Percentiles rank a stretch among this genome's conserved stretches.
phyloP scores from a whole-genome alignment of 2,888 invertebrate genomes.

The Eristalis tenax region DNA sequence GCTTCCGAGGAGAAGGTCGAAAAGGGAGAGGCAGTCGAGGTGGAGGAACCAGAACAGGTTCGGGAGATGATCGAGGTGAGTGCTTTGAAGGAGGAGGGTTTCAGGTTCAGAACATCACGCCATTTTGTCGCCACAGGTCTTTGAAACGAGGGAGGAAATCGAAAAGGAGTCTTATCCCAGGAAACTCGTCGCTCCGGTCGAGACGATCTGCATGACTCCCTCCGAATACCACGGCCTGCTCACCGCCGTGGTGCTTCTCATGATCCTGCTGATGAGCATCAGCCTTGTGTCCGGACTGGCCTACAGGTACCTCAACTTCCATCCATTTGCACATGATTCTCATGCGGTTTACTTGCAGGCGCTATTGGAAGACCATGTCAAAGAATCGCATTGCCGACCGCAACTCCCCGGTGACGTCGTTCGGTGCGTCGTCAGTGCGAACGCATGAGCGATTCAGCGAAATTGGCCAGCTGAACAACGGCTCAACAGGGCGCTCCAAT shows the following conservation, averaged over 20 bases:
- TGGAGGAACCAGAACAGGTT: constrained; percentile 87
- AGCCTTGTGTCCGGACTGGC: constrained; percentile 88
- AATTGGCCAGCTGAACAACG: constrained; percentile 78
- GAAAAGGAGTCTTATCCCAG: constrained; percentile 85
- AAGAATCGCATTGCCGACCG: constrained; percentile 85
- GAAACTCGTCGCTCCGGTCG: constrained; percentile 85
- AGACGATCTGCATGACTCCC: constrained; percentile 90
- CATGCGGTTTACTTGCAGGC: constrained; percentile 81
- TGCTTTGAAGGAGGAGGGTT: no score
- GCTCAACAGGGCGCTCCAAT: constrained; percentile 75
- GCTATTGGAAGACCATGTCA: constrained; percentile 89
- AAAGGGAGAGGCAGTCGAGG: constrained; percentile 73
- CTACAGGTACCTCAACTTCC: constrained; percentile 84
- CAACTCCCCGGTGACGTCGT: constrained; percentile 81
- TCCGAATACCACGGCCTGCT: constrained; percentile 93
- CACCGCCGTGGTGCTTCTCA: constrained; percentile 88
- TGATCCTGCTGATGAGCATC: constrained; percentile 88
- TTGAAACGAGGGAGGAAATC: constrained; percentile 89
- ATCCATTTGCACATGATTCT: neutral
- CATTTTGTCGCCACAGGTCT: constrained; percentile 83
- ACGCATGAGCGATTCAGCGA: constrained; percentile 81
- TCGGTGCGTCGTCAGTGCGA: constrained; percentile 81
- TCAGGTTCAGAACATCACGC: neutral
- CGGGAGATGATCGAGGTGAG: constrained; percentile 93
- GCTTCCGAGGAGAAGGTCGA: constrained; percentile 55